phyloP scores from a whole-genome alignment of 2,888 invertebrate species.

The Oscheius sp. region DNA sequence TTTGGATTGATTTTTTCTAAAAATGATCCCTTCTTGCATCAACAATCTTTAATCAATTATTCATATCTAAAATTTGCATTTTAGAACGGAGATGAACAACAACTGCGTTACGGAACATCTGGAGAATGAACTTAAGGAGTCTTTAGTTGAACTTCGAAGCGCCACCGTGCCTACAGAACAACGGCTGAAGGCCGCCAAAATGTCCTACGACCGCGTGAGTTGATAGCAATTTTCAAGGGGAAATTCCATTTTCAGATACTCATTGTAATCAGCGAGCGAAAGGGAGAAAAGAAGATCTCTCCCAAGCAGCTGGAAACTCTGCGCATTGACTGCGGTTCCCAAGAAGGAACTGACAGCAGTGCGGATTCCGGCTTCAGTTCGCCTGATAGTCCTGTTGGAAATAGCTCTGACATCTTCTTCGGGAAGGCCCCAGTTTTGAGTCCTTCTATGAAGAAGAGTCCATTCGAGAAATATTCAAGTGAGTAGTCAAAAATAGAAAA shows the following conservation, averaged over 20 bases:
- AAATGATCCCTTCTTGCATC: too few relatives aligned
- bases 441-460: not conserved
- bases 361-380: slow-evolving; percentile 20
- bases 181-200: slow-evolving; percentile 6
- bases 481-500: too few relatives aligned
- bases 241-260: not conserved
- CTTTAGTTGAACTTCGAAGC: slow-evolving; percentile 11
- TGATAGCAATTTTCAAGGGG: not conserved
- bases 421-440: not conserved
- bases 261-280: not conserved
- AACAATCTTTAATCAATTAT: not conserved
- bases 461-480: slow-evolving; percentile 21
- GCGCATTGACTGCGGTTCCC: slow-evolving; percentile 14
- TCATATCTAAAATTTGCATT: too few relatives aligned
- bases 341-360: slow-evolving; percentile 9
- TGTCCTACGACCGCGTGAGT: slow-evolving; percentile 5
- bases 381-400: slow-evolving; percentile 11
- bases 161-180: slow-evolving; percentile 1
- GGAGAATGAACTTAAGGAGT: slow-evolving; percentile 19
- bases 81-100: slow-evolving; percentile 22
- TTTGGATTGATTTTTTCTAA: slow-evolving; percentile 6
- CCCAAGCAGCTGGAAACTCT: slow-evolving; percentile 4
- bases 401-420: not conserved
- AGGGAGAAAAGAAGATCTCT: not conserved
- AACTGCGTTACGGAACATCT: slow-evolving; percentile 4